phyloP scores from a whole-genome alignment of 2,797 vertebrate species.

The Sebastes hubbsi region DNA sequence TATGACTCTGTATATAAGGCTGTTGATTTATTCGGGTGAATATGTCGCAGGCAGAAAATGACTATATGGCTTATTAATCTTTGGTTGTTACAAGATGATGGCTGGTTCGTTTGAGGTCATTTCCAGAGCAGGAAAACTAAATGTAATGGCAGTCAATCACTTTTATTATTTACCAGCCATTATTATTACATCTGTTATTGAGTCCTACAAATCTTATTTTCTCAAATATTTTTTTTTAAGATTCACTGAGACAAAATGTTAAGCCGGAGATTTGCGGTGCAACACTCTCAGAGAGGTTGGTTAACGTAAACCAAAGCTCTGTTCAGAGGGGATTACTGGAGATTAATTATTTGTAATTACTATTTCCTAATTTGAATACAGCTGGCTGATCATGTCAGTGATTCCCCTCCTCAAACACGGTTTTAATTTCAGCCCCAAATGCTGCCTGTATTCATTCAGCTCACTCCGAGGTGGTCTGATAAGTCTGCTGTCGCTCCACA shows the following conservation, averaged over 20 bases:
- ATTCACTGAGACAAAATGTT: slow-evolving; percentile 6
- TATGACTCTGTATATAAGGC: slow-evolving; percentile 31
- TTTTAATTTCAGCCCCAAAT: slow-evolving; percentile 58
- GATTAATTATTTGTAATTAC: slow-evolving; percentile 65
- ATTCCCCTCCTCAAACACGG: slow-evolving; percentile 42
- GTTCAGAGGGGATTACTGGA: slow-evolving; percentile 41
- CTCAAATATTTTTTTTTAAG: neutral
- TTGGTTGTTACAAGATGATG: neutral
- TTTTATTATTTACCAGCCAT: neutral
- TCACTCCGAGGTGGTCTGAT: slow-evolving; percentile 51
- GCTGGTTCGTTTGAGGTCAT: neutral
- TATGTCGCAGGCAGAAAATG: slow-evolving; percentile 4
- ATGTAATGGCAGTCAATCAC: neutral
- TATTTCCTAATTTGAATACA: slow-evolving; percentile 62
- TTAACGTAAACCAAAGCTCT: slow-evolving; percentile 17
- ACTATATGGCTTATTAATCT: neutral
- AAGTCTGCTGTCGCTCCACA: slow-evolving; percentile 9
- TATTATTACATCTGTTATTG: neutral
- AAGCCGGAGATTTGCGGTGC: slow-evolving; percentile 2
- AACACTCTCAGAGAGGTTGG: slow-evolving; percentile 1
- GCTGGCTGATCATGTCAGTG: slow-evolving; percentile 49
- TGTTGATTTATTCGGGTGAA: slow-evolving; percentile 49
- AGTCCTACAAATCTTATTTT: neutral
- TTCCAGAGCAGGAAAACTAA: neutral
- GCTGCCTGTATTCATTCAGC: slow-evolving; percentile 26